phyloP scores from a whole-genome alignment of 2,888 invertebrate genomes.

The Leptinotarsa haldemani region DNA sequence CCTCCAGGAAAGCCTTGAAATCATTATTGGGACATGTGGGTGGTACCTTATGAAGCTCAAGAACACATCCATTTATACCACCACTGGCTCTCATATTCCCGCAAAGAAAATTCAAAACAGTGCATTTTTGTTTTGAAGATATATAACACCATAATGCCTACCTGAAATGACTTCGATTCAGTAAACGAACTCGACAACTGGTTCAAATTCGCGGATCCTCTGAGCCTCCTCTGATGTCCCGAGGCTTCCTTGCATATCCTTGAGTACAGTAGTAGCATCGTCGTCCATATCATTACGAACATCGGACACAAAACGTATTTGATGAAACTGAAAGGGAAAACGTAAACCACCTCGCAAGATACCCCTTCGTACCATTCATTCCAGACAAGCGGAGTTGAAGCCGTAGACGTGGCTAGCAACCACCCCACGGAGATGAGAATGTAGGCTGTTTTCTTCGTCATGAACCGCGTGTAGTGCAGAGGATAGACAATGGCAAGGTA shows the following conservation, averaged over 20 bases:
- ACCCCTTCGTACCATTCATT: constrained; percentile 73
- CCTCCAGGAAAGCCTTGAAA: no score
- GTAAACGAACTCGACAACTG: constrained; percentile 63
- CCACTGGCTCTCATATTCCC: not conserved
- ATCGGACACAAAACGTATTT: constrained; percentile 74
- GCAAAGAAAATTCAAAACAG: no score
- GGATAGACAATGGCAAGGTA: constrained; percentile 85
- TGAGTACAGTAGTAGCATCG: constrained; percentile 81
- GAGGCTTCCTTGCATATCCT: constrained; percentile 83
- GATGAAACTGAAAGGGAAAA: constrained; percentile 66
- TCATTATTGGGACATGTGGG: no score
- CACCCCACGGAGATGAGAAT: constrained; percentile 76
- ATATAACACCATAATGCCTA: constrained; percentile 54
- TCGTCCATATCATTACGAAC: constrained; percentile 79
- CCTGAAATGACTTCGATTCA: constrained; percentile 84
- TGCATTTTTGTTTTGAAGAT: no score
- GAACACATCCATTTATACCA: no score
- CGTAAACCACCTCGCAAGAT: constrained; percentile 77
- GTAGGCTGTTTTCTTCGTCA: constrained; percentile 77
- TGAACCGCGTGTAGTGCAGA: constrained; percentile 79
- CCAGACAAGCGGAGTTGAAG: constrained; percentile 81
- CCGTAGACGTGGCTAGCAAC: constrained; percentile 74
- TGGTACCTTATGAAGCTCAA: no score
- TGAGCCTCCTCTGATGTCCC: constrained; percentile 77
- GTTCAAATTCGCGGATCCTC: constrained; percentile 60